These are phyloP conservation scores for Cyclophora albipunctata DNA, from an alignment of 2,888 invertebrate species.

Conservation along the genomic window DNA sequence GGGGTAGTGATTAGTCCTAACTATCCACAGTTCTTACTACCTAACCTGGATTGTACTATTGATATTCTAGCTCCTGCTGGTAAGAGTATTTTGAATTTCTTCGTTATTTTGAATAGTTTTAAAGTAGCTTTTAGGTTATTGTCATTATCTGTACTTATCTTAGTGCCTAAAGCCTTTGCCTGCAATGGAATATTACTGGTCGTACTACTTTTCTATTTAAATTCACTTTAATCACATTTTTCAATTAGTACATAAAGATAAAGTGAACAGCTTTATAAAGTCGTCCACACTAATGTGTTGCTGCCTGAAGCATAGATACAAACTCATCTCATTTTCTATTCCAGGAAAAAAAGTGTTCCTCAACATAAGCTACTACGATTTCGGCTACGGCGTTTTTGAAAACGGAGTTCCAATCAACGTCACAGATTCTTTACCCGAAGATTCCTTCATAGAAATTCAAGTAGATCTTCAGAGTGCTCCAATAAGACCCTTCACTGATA, in stretches of 20 bases:
- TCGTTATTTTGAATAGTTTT: too few relatives aligned
- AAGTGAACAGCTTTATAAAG: too few relatives aligned
- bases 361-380: conserved; percentile 78
- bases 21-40: conserved; percentile 82
- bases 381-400: conserved; percentile 60
- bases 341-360: conserved; percentile 81
- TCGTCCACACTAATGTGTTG: too few relatives aligned
- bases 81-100: conserved; percentile 7
- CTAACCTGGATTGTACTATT: conserved; percentile 81
- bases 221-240: too few relatives aligned
- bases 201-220: too few relatives aligned
- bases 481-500: conserved; percentile 74
- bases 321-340: conserved; percentile 11
- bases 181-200: too few relatives aligned
- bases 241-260: too few relatives aligned
- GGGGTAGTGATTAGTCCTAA: conserved; percentile 81
- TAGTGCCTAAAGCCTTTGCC: too few relatives aligned
- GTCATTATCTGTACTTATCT: neutral
- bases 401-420: conserved; percentile 55
- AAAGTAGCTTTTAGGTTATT: neutral
- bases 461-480: conserved; percentile 70
- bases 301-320: too few relatives aligned
- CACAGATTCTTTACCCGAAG: conserved; percentile 40
- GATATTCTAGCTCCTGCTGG: conserved; percentile 82
- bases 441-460: conserved; percentile 73